phyloP scores from a whole-genome alignment of 2,113 vertebrate genomes.

The Nothocercus nigrocapillus region DNA sequence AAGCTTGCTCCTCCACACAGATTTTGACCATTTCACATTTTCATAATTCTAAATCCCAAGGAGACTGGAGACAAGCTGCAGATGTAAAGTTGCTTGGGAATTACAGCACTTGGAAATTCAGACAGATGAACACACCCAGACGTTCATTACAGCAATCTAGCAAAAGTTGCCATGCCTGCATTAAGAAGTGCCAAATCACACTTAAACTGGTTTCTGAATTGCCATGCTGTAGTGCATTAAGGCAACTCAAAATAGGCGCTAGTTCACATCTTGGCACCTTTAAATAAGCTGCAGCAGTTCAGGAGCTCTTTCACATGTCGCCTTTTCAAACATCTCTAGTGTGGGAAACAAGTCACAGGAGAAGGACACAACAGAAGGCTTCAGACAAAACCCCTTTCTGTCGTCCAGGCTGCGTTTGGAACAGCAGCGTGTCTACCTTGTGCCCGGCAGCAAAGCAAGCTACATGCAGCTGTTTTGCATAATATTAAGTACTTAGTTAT shows the following conservation, averaged over 20 bases:
- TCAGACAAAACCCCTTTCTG: background rate
- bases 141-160: background rate
- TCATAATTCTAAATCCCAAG: constrained; percentile 51
- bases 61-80: constrained; percentile 39
- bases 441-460: background rate
- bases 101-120: constrained; percentile 53
- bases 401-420: background rate
- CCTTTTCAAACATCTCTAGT: background rate
- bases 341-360: background rate
- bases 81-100: constrained; percentile 3
- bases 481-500: background rate
- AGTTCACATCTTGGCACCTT: background rate
- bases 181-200: background rate
- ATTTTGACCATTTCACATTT: constrained; percentile 22
- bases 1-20: background rate
- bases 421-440: background rate
- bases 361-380: background rate
- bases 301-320: background rate
- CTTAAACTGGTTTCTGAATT: background rate
- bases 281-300: background rate
- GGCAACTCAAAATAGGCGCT: background rate
- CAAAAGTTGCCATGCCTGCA: background rate
- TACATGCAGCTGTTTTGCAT: background rate
- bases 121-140: constrained; percentile 54
- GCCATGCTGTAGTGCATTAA: background rate